Conservation (phyloP, 2,888 invertebrate species). For the Entomobrya proxima region DNA sequence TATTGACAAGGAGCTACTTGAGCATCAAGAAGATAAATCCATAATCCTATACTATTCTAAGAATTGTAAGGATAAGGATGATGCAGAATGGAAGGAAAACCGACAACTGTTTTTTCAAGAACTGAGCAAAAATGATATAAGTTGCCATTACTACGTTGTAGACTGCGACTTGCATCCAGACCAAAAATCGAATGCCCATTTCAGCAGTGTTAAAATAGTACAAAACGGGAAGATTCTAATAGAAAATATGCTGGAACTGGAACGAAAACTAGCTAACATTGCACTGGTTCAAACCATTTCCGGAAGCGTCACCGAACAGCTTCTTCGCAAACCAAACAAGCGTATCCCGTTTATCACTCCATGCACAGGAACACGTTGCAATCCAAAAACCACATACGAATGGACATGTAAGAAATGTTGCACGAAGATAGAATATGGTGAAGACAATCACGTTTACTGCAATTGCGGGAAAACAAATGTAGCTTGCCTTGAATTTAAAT, state of each 20-base stretch:
- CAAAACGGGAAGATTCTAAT: constrained; percentile 8
- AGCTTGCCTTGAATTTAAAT: constrained; percentile 16
- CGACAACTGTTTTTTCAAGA: constrained; percentile 41
- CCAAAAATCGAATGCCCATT: neutral
- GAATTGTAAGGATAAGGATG: neutral
- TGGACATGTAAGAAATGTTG: constrained; percentile 49
- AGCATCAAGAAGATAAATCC: neutral
- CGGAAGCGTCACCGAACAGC: neutral
- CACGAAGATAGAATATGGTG: constrained; percentile 20
- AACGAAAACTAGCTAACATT: neutral
- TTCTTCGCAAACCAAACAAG: constrained; percentile 25
- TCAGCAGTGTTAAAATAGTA: constrained; percentile 1
- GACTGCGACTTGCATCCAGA: constrained; percentile 60
- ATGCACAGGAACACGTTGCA: constrained; percentile 40
- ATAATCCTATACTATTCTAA: constrained; percentile 35
- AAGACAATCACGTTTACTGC: constrained; percentile 47
- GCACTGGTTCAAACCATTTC: constrained; percentile 5
- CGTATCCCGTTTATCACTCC: neutral
- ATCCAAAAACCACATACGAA: neutral
- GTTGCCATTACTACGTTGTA: neutral
- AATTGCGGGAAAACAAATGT: constrained; percentile 27
- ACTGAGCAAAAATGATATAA: neutral
- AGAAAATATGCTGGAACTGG: constrained; percentile 31
- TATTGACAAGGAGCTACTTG: neutral
- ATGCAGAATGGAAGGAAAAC: constrained; percentile 30